phyloP scores from a whole-genome alignment of 2,888 invertebrate species.

The Athalia rosae region DNA sequence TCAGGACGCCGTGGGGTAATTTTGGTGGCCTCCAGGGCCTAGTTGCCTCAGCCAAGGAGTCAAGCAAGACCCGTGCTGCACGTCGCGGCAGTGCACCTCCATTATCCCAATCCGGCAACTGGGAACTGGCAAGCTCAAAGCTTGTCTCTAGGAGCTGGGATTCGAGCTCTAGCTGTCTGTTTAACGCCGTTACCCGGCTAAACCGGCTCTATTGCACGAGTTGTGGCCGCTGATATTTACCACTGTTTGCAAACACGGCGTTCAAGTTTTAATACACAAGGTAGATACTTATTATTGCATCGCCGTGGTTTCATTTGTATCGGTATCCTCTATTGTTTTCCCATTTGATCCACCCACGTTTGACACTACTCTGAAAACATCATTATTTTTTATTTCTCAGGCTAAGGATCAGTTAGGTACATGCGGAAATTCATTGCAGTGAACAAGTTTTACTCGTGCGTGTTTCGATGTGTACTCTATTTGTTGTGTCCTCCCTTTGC shows the following conservation, averaged over 20 bases:
- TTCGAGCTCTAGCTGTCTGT: not conserved
- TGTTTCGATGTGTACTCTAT: too few species aligned
- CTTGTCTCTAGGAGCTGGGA: constrained; percentile 1
- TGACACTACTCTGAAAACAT: not conserved
- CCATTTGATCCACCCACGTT: not conserved
- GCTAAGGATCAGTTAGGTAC: too few species aligned
- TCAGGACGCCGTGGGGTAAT: constrained; percentile 42
- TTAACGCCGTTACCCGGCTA: constrained; percentile 6
- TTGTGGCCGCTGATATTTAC: constrained; percentile 13
- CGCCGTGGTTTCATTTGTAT: not conserved
- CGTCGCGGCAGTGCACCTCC: constrained; percentile 43
- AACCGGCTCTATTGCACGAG: constrained; percentile 6
- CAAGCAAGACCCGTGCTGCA: constrained; percentile 36
- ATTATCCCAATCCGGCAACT: constrained; percentile 41
- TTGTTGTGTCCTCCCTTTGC: too few species aligned
- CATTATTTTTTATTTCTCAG: too few species aligned
- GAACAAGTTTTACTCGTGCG: too few species aligned
- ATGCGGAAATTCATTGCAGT: too few species aligned
- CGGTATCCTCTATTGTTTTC: not conserved
- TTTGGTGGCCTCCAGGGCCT: constrained; percentile 39
- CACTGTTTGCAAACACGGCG: constrained; percentile 38
- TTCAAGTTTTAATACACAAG: constrained; percentile 31
- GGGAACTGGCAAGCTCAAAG: constrained; percentile 25
- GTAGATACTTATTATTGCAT: constrained; percentile 18
- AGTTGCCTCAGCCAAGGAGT: constrained; percentile 36